Conservation (phyloP, 2,113 vertebrate genomes). For the Xenopus borealis region DNA sequence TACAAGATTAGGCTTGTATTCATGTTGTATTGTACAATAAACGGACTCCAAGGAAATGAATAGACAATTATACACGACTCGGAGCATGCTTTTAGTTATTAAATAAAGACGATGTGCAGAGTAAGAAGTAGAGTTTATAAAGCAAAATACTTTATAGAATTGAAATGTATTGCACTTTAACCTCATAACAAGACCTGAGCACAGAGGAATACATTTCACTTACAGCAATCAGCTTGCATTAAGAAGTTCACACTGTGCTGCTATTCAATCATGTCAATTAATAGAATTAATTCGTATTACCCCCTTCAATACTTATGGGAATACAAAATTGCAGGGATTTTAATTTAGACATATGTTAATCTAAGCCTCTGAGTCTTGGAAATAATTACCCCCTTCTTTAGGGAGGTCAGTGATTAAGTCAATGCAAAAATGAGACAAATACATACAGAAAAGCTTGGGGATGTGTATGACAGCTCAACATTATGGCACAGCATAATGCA, state of each 20-base stretch:
- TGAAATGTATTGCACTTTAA: conserved; percentile 32
- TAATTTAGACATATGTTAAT: conserved; percentile 38
- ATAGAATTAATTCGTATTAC: conserved; percentile 37
- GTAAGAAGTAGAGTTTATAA: conserved; percentile 15
- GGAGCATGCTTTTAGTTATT: conserved; percentile 11
- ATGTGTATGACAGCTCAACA: background rate
- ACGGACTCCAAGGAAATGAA: conserved; percentile 4
- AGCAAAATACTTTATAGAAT: conserved; percentile 16
- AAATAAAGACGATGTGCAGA: background rate
- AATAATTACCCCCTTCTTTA: conserved; percentile 29
- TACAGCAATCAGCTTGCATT: conserved; percentile 14
- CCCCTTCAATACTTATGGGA: conserved; percentile 26
- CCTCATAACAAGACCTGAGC: conserved; percentile 17
- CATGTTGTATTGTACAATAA: no score
- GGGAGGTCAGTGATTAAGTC: conserved; percentile 32
- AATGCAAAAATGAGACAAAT: conserved; percentile 16
- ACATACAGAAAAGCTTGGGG: background rate
- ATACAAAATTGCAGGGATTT: conserved; percentile 30
- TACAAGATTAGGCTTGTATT: no score
- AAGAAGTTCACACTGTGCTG: conserved; percentile 25
- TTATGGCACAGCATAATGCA: background rate
- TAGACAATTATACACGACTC: conserved; percentile 8
- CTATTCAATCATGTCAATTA: conserved; percentile 33
- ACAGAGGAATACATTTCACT: conserved; percentile 24
- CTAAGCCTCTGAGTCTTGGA: conserved; percentile 16